Percentiles rank a stretch among this genome's conserved stretches.
These are phyloP conservation scores for Baryphthengus martii DNA, from an alignment of 2,113 vertebrate species.

Conservation along the genomic window DNA sequence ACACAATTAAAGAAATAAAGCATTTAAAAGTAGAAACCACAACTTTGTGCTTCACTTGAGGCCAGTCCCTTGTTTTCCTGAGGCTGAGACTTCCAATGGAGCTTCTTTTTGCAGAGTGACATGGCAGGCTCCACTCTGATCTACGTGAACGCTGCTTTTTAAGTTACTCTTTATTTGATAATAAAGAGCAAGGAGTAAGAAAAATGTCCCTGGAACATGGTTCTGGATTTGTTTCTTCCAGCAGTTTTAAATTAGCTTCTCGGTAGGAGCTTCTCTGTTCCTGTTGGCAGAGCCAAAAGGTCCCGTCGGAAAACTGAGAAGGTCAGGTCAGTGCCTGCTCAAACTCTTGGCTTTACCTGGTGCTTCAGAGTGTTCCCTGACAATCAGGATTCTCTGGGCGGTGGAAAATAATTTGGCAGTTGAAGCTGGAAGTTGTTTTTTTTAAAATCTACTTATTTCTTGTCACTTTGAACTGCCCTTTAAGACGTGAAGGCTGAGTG, in stretches of 20 bases:
- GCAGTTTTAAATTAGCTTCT: not conserved
- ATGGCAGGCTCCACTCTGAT: not conserved
- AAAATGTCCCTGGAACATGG: not conserved
- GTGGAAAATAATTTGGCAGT: not conserved
- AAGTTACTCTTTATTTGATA: not conserved
- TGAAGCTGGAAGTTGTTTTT: not conserved
- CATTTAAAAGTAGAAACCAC: not conserved
- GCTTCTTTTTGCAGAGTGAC: not conserved
- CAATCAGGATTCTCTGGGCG: not conserved
- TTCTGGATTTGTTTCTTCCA: not conserved
- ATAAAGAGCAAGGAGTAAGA: not conserved
- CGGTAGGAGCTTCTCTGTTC: not conserved
- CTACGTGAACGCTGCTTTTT: not conserved
- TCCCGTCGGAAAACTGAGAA: not conserved
- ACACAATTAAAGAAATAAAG: not conserved
- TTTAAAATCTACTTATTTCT: not conserved
- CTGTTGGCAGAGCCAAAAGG: not conserved
- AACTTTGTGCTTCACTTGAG: not conserved
- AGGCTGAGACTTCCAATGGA: not conserved
- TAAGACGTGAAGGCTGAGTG: not conserved
- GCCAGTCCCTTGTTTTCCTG: not conserved
- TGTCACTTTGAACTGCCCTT: no score
- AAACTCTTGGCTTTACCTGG: not conserved
- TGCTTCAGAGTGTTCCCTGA: not conserved
- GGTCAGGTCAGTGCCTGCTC: not conserved